Evolutionary conservation across 2,797 vertebrate genomes (phyloP).

Genomic region (Sebastiscus albofasciatus): DNA sequence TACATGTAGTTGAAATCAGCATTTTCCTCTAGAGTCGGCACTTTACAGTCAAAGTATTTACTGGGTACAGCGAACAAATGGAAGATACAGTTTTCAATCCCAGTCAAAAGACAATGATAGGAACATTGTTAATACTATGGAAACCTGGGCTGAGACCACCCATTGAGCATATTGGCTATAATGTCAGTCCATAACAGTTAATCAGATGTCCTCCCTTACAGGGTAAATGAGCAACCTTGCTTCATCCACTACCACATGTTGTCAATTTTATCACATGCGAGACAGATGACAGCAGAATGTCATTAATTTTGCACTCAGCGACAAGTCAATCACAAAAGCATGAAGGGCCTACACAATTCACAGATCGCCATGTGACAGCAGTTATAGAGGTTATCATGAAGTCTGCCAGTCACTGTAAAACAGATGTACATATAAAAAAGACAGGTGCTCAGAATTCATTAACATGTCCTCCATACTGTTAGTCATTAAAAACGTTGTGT

Average conservation of each 20-base stretch:
- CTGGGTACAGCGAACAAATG: background rate
- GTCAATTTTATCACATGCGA: background rate
- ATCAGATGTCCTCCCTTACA: background rate
- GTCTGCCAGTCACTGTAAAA: constrained; percentile 15
- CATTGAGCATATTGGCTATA: background rate
- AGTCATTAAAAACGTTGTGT: background rate
- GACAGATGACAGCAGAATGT: constrained; percentile 1
- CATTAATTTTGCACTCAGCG: constrained; percentile 4
- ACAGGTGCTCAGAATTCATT: background rate
- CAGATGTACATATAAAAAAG: background rate
- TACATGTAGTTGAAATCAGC: background rate
- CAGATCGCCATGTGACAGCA: background rate
- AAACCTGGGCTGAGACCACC: background rate
- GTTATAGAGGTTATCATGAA: constrained; percentile 7
- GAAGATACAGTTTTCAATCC: background rate
- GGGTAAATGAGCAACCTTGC: background rate
- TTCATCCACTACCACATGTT: background rate
- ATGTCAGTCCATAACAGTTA: background rate
- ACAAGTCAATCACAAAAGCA: constrained; percentile 25
- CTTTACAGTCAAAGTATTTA: background rate
- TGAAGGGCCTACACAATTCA: background rate
- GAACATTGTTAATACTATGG: background rate
- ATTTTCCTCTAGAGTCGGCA: background rate
- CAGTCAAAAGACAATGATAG: background rate
- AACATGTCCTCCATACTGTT: background rate